Evolutionary conservation across 2,797 vertebrate genomes (phyloP).

Genomic region (Melanotaenia maccullochi): DNA sequence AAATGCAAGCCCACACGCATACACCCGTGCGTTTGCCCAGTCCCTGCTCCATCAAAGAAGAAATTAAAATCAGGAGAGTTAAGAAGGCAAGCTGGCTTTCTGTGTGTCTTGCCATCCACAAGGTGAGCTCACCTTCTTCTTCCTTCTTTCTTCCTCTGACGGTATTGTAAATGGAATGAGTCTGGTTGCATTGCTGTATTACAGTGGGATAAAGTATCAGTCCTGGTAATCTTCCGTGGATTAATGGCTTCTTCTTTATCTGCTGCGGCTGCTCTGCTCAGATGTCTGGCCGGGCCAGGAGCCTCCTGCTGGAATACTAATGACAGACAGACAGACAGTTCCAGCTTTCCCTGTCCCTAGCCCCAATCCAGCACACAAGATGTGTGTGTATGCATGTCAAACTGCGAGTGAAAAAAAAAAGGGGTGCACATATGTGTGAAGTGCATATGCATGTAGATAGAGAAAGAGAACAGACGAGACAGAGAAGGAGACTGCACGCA

Average conservation of each 20-base stretch:
- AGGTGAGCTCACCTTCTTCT: constrained; percentile 74
- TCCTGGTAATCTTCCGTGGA: constrained; percentile 98
- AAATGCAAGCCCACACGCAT: constrained; percentile 65
- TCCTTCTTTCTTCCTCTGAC: constrained; percentile 68
- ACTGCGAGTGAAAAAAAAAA: constrained; percentile 42
- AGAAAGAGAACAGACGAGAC: constrained; percentile 40
- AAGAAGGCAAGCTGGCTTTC: constrained; percentile 50
- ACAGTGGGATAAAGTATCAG: constrained; percentile 96
- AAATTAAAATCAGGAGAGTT: constrained; percentile 68
- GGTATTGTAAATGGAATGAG: constrained; percentile 83
- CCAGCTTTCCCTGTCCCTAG: constrained; percentile 71
- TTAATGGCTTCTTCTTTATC: constrained; percentile 99
- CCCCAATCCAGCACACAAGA: constrained; percentile 58
- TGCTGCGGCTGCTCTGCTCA: constrained; percentile 94
- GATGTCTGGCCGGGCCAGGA: constrained; percentile 95
- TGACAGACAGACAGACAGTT: constrained; percentile 83
- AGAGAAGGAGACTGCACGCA: constrained; percentile 47
- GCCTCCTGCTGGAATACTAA: constrained; percentile 98
- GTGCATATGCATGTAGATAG: constrained; percentile 63
- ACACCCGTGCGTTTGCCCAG: constrained; percentile 23
- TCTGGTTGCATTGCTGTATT: constrained; percentile 95
- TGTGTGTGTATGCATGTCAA: constrained; percentile 25
- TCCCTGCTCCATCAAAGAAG: constrained; percentile 66
- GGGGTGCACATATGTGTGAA: constrained; percentile 65
- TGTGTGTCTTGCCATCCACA: constrained; percentile 69